These are phyloP conservation scores for Pseudomyrmex pallidus DNA, from an alignment of 1,140 invertebrate genomes.

Conservation along the genomic window DNA sequence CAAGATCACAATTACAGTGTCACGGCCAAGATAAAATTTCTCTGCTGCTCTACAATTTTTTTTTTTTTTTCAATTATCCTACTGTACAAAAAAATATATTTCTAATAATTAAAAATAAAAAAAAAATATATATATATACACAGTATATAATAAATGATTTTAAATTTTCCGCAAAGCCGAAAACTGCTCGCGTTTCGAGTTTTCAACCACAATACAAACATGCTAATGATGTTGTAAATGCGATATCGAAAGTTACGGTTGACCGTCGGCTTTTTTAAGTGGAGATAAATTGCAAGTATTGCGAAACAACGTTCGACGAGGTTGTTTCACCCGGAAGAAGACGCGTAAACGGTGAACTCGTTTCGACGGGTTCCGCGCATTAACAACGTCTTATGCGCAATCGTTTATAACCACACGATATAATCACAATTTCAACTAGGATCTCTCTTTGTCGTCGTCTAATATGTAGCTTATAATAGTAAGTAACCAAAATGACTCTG, in stretches of 20 bases:
- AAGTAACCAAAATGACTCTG: slow-evolving; percentile 1
- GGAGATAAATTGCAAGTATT: slow-evolving; percentile 10
- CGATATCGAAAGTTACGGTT: not conserved
- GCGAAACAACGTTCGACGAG: slow-evolving; percentile 17
- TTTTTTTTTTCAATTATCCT: not conserved
- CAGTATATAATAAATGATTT: too few species aligned
- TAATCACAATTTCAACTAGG: not conserved
- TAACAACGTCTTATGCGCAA: slow-evolving; percentile 1
- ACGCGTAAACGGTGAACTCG: slow-evolving; percentile 2
- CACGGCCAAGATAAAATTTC: not conserved
- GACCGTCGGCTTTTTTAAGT: slow-evolving; percentile 7
- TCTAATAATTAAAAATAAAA: not conserved
- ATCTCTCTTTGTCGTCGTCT: not conserved
- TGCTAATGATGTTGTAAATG: slow-evolving; percentile 4
- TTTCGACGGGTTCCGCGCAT: slow-evolving; percentile 19
- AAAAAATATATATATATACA: too few species aligned
- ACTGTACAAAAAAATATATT: not conserved
- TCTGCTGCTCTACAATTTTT: not conserved
- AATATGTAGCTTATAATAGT: not conserved
- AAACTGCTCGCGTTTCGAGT: too few species aligned
- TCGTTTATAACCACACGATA: slow-evolving; percentile 15
- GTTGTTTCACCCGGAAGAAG: slow-evolving; percentile 38
- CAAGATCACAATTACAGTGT: slow-evolving; percentile 72
- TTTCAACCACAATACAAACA: too few species aligned
- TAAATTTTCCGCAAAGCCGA: too few species aligned